These are phyloP conservation scores for Phocides pigmalion DNA, from an alignment of 1,140 invertebrate species.

Conservation along the genomic window DNA sequence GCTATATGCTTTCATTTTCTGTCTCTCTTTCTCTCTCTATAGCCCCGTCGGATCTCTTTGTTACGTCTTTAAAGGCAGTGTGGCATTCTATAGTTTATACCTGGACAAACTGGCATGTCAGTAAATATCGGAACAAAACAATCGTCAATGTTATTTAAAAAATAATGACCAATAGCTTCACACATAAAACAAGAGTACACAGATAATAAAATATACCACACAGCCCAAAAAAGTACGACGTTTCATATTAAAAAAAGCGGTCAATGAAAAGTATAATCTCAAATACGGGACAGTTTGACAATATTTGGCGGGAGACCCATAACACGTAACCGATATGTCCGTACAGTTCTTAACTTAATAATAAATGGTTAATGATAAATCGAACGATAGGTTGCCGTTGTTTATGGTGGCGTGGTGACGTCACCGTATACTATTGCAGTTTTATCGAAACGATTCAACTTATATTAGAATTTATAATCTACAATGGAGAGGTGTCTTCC, in stretches of 20 bases:
- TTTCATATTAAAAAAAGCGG: slow-evolving; percentile 35
- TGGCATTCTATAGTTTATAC: slow-evolving; percentile 73
- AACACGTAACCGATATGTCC: slow-evolving; percentile 59
- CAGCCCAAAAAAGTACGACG: slow-evolving; percentile 52
- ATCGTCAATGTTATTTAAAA: slow-evolving; percentile 38
- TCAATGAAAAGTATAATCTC: slow-evolving; percentile 51
- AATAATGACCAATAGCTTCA: slow-evolving; percentile 38
- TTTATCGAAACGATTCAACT: slow-evolving; percentile 42
- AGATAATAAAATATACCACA: slow-evolving; percentile 59
- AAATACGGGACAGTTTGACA: slow-evolving; percentile 46
- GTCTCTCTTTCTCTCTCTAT: slow-evolving; percentile 55
- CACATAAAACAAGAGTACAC: slow-evolving; percentile 46
- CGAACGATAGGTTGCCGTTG: slow-evolving; percentile 21
- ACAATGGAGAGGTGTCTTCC: slow-evolving; percentile 60
- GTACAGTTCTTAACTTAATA: slow-evolving; percentile 11
- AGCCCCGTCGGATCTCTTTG: slow-evolving; percentile 69
- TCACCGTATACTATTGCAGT: slow-evolving; percentile 25
- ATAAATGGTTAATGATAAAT: slow-evolving; percentile 1
- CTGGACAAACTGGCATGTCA: slow-evolving; percentile 77
- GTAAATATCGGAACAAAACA: slow-evolving; percentile 62
- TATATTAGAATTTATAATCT: slow-evolving; percentile 58
- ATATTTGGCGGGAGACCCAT: slow-evolving; percentile 51
- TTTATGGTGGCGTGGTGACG: slow-evolving; percentile 37
- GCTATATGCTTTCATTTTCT: slow-evolving; percentile 46
- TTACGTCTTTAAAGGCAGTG: slow-evolving; percentile 77